These are phyloP conservation scores for Cardiocondyla obscurior DNA, from an alignment of 1,140 invertebrate genomes.

Conservation along the genomic window DNA sequence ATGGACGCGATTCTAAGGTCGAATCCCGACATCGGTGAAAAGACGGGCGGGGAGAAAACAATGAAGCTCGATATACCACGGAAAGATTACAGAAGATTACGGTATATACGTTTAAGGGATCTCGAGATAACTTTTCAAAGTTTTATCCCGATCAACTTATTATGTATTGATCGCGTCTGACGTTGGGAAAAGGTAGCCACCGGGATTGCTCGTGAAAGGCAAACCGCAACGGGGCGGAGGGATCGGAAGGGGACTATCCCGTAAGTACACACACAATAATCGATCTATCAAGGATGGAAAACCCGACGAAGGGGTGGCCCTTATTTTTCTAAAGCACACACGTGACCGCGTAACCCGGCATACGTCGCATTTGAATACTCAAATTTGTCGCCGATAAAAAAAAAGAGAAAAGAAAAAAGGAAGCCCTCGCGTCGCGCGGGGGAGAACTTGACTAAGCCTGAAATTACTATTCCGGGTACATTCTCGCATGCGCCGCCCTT, in stretches of 20 bases:
- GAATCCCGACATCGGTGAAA: conserved; percentile 1
- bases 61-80: background rate
- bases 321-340: conserved; percentile 41
- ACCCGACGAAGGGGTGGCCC: background rate
- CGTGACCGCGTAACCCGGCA: conserved; percentile 36
- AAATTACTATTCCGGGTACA: conserved; percentile 59
- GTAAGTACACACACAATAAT: conserved; percentile 26
- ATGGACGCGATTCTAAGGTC: background rate
- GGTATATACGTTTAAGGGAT: conserved; percentile 3
- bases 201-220: background rate
- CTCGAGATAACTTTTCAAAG: conserved; percentile 26
- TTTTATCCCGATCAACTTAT: background rate
- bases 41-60: background rate
- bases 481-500: conserved; percentile 25
- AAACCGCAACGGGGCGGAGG: conserved; percentile 5
- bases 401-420: no score
- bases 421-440: background rate
- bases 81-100: conserved; percentile 6
- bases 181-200: background rate
- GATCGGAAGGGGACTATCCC: conserved; percentile 1
- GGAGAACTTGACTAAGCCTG: conserved; percentile 31
- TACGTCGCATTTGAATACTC: conserved; percentile 64
- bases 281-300: conserved; percentile 16
- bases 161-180: background rate
- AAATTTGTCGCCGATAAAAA: conserved; percentile 59